A percentile compares a stretch with the other conserved stretches of the same genome.
Conservation (phyloP, 2,797 vertebrate genomes). For the Odontamblyopus rebecca region DNA sequence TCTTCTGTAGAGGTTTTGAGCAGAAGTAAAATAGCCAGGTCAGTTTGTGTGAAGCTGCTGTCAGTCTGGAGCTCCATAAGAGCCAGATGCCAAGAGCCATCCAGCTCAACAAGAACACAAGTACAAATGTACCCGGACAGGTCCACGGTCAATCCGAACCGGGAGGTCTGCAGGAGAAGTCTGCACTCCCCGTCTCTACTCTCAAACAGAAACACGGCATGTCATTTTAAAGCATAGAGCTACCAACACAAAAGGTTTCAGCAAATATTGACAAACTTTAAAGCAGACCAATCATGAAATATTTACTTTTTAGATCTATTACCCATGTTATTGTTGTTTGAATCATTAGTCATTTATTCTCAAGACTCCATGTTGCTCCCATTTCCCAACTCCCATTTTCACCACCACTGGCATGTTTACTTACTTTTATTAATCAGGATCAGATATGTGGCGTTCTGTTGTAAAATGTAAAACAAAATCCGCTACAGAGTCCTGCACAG, state of each 20-base stretch:
- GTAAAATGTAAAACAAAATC: too few relatives aligned
- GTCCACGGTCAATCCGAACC: slow-evolving; percentile 3
- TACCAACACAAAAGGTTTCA: background rate
- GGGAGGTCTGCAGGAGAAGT: slow-evolving; percentile 19
- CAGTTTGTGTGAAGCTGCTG: slow-evolving; percentile 35
- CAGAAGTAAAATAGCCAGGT: slow-evolving; percentile 27
- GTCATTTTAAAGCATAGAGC: background rate
- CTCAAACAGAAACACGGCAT: background rate
- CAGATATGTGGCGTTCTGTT: too few relatives aligned
- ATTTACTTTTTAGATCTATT: too few relatives aligned
- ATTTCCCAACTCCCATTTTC: too few relatives aligned
- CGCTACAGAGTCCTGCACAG: too few relatives aligned
- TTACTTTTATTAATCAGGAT: too few relatives aligned
- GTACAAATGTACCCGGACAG: slow-evolving; percentile 29
- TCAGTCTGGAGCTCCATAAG: slow-evolving; percentile 37
- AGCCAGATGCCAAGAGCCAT: slow-evolving; percentile 25
- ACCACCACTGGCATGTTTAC: too few relatives aligned
- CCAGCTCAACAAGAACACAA: slow-evolving; percentile 32
- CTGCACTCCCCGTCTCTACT: slow-evolving; percentile 23
- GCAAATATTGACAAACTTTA: background rate
- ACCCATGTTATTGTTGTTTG: too few relatives aligned
- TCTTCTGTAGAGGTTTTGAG: slow-evolving; percentile 27
- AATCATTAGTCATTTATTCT: too few relatives aligned
- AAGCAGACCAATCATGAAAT: too few relatives aligned
- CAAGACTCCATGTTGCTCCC: too few relatives aligned